Percentiles rank a stretch among this genome's conserved stretches.
phyloP scores from a whole-genome alignment of 1,140 invertebrate genomes.

The Phortica variegata region DNA sequence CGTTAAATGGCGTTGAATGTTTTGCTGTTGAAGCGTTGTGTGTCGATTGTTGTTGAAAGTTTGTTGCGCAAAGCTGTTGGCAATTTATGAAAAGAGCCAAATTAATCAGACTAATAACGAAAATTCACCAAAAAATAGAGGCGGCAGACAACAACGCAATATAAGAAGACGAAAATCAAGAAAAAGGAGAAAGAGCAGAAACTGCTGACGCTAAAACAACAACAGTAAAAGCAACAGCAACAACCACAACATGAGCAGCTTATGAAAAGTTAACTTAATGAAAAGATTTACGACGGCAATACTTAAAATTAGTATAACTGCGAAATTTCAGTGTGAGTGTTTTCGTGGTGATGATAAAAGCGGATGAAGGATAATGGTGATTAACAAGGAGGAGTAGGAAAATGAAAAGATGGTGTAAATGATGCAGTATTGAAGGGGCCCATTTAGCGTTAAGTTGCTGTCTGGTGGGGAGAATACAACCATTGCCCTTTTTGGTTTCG shows the following conservation, averaged over 20 bases:
- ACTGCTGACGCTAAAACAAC: slow-evolving; percentile 4
- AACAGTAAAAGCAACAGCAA: slow-evolving; percentile 8
- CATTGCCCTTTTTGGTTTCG: too few relatives aligned
- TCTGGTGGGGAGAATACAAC: slow-evolving; percentile 23
- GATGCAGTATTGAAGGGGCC: background rate
- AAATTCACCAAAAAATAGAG: slow-evolving; percentile 49
- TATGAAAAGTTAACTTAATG: slow-evolving; percentile 57
- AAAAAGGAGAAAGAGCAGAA: background rate
- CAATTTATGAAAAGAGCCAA: slow-evolving; percentile 58
- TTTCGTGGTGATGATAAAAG: too few relatives aligned
- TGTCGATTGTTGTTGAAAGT: slow-evolving; percentile 31
- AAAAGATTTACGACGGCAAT: slow-evolving; percentile 57
- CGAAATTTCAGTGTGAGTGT: too few relatives aligned
- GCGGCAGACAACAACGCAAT: slow-evolving; percentile 29
- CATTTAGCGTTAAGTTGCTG: background rate
- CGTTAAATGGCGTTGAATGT: background rate
- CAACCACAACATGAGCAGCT: slow-evolving; percentile 20
- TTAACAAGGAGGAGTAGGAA: background rate
- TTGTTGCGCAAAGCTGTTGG: slow-evolving; percentile 32
- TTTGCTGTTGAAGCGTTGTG: background rate
- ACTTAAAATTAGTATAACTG: slow-evolving; percentile 54
- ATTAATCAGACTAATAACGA: slow-evolving; percentile 58
- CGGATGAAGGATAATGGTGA: too few relatives aligned
- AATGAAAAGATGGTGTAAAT: background rate
- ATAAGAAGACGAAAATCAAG: slow-evolving; percentile 7